Conservation (phyloP, 2,888 invertebrate genomes). For the Drosophila anomalata region DNA sequence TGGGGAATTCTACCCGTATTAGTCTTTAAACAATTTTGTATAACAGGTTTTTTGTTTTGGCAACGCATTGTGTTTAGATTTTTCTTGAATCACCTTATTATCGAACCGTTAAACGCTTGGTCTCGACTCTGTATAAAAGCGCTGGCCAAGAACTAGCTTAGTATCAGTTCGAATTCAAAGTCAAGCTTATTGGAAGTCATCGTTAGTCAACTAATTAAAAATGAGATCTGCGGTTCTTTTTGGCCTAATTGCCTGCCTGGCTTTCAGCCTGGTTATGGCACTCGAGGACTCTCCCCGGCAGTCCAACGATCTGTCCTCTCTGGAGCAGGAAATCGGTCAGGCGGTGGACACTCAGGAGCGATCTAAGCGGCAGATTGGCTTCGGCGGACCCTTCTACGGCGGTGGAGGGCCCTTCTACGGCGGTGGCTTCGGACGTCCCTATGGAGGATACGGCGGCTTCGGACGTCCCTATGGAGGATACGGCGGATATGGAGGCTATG, state of each 20-base stretch:
- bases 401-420: constrained; percentile 18
- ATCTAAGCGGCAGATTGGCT: constrained; percentile 52
- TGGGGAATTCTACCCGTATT: constrained; percentile 14
- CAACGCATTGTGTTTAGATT: constrained; percentile 51
- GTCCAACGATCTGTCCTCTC: constrained; percentile 17
- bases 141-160: not conserved
- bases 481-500: constrained; percentile 12
- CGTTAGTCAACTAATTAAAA: constrained; percentile 25
- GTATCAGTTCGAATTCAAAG: constrained; percentile 52
- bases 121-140: constrained; percentile 55
- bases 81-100: constrained; percentile 71
- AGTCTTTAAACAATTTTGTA: constrained; percentile 40
- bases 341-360: constrained; percentile 36
- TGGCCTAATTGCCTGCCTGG: constrained; percentile 48
- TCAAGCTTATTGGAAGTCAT: constrained; percentile 15
- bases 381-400: constrained; percentile 17
- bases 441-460: not conserved
- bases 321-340: constrained; percentile 26
- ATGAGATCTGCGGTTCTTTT: constrained; percentile 57
- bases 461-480: not conserved
- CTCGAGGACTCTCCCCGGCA: constrained; percentile 14
- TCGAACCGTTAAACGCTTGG: constrained; percentile 52
- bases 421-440: not conserved
- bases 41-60: constrained; percentile 44
- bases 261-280: constrained; percentile 38